These are phyloP conservation scores for Propithecus deckenii DNA, from an alignment of 2,797 vertebrate genomes.

Conservation along the genomic window DNA sequence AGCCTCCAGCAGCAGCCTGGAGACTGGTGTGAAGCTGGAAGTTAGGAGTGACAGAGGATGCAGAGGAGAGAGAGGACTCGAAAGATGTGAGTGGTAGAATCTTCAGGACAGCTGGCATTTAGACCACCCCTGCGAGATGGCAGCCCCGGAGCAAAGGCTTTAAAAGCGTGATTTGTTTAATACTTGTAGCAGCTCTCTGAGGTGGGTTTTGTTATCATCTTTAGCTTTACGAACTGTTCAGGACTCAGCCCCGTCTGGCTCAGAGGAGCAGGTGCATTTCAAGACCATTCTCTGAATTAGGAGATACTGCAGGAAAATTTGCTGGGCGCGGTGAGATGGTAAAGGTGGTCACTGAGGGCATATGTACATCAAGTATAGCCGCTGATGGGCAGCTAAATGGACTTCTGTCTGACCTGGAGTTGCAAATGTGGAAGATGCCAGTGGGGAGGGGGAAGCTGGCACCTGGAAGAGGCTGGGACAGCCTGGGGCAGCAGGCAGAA, in stretches of 20 bases:
- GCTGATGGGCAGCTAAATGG: neutral
- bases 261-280: neutral
- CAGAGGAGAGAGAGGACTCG: neutral
- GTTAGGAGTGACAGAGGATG: neutral
- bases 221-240: neutral
- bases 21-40: neutral
- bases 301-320: neutral
- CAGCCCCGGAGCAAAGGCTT: neutral
- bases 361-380: neutral
- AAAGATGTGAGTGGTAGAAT: neutral
- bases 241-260: neutral
- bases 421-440: neutral
- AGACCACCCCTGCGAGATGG: neutral
- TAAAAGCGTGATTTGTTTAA: neutral
- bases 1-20: neutral
- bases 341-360: neutral
- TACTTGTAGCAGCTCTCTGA: neutral
- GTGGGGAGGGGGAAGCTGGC: neutral
- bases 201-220: neutral
- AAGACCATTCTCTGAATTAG: neutral
- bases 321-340: fast-evolving
- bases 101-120: neutral
- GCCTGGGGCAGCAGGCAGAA: neutral
- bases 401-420: neutral
- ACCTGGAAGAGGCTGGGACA: neutral